A percentile compares a stretch with the other conserved stretches of the same genome.
Evolutionary conservation across 2,797 vertebrate species (phyloP).

Genomic region (Malurus leucopterus): DNA sequence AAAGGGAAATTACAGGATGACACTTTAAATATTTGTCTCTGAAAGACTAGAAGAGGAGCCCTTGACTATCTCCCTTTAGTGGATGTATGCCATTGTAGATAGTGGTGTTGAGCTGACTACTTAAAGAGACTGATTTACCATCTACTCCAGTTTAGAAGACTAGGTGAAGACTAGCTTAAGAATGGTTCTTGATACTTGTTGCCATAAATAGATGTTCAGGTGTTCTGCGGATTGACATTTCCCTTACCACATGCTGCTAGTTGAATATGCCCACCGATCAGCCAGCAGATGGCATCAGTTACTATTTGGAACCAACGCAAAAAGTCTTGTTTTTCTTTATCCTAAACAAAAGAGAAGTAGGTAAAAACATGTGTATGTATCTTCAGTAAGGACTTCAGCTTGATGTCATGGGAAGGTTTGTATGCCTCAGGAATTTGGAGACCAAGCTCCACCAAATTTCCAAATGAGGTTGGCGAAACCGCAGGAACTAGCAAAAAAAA

Average conservation of each 20-base stretch:
- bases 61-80: background rate
- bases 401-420: background rate
- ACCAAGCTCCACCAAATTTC: background rate
- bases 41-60: background rate
- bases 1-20: background rate
- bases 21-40: background rate
- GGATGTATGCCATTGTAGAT: background rate
- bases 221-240: background rate
- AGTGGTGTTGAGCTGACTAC: background rate
- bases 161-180: background rate
- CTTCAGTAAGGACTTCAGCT: background rate
- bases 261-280: conserved; percentile 76
- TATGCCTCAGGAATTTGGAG: background rate
- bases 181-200: background rate
- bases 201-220: background rate
- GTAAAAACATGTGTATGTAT: background rate
- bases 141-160: background rate
- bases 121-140: background rate
- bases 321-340: conserved; percentile 73
- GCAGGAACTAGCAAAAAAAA: background rate
- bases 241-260: conserved; percentile 77
- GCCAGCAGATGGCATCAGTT: conserved; percentile 82
- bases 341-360: conserved; percentile 67
- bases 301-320: conserved; percentile 77
- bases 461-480: background rate